Evolutionary conservation across 2,888 invertebrate species (phyloP), one percentile per base, ranked within the genome.

Genomic region (Mythimna pallens): DNA sequence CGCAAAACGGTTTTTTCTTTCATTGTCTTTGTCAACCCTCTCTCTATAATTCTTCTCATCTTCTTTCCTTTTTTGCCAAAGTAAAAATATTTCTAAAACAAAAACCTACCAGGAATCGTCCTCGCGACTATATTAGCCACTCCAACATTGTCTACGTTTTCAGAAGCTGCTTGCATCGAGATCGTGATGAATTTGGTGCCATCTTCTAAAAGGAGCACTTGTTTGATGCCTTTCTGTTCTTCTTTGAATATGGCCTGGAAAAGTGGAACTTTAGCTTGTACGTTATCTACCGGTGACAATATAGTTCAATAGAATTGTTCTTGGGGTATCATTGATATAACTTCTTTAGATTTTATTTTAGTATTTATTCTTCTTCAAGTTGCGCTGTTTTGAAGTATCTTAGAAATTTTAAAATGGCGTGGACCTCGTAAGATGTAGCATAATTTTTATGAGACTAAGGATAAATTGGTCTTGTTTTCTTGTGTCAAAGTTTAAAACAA

Each of bases 191-290:
- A 97, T 88, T 98, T 98, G 0, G 97, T 96, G 2, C 98, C 98
- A 59, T 97, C 97, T 87, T 98, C 98, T 77, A 98, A 96, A 40
- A 98, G 96, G 0, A 97, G 96, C 3, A 99, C 92, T 89, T 98
- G 98, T 83, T 97, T 97, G 1, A 98, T 97, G 8, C 98, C 97
- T 36, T 97, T 97, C 90, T 99, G 99, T 88, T 98, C 98, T 86
- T 98, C 98, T 92, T 98, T 98, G 89, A 97, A 98, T 65, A 98
- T 93, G 0, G 98, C 98, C 94, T 98, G 58, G 10, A 58, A 58
- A 12, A 52, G 2, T 47, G 17, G 5, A 14, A 43, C 12, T 14
- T 43, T 43, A 17, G 47, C 47, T 6, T 9, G 17, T 47, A 47
- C 3, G 17, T 47, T 6, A 10, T 12, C 2, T 40, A 40, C 40